Evolutionary conservation across 1,140 invertebrate genomes (phyloP).

Genomic region (Acromyrmex charruanus): DNA sequence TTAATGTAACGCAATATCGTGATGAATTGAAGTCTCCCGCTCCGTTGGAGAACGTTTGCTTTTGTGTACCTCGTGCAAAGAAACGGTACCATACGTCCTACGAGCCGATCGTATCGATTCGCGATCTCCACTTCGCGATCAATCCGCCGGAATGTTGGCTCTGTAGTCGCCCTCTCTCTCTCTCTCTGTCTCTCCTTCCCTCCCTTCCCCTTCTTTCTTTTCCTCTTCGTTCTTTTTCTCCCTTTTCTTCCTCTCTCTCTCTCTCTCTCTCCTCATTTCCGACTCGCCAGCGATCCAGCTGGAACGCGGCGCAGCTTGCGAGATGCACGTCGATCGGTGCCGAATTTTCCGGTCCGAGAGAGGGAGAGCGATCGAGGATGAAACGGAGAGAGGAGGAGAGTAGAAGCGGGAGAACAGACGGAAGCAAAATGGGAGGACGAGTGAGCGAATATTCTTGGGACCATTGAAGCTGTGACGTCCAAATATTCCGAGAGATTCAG

Average conservation of each 20-base stretch:
- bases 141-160: slow-evolving; percentile 55
- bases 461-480: neutral
- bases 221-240: neutral
- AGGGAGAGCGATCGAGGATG: neutral
- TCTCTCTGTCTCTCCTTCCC: slow-evolving; percentile 9
- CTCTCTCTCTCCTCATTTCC: slow-evolving; percentile 52
- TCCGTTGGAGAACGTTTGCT: neutral
- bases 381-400: neutral
- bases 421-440: neutral
- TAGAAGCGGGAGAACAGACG: neutral
- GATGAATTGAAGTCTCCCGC: too few relatives aligned
- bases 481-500: neutral
- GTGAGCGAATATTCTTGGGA: neutral
- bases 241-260: slow-evolving; percentile 11
- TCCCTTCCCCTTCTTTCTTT: neutral
- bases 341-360: slow-evolving; percentile 41
- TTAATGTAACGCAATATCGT: slow-evolving; percentile 36
- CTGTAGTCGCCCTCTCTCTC: slow-evolving; percentile 21
- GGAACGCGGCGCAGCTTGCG: slow-evolving; percentile 46
- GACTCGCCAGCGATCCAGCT: slow-evolving; percentile 68
- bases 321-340: slow-evolving; percentile 54
- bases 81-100: neutral
- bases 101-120: slow-evolving; percentile 38
- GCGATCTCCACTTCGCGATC: slow-evolving; percentile 52
- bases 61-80: neutral